phyloP scores from a whole-genome alignment of 2,888 invertebrate genomes.

The Drosophila silvestris region DNA sequence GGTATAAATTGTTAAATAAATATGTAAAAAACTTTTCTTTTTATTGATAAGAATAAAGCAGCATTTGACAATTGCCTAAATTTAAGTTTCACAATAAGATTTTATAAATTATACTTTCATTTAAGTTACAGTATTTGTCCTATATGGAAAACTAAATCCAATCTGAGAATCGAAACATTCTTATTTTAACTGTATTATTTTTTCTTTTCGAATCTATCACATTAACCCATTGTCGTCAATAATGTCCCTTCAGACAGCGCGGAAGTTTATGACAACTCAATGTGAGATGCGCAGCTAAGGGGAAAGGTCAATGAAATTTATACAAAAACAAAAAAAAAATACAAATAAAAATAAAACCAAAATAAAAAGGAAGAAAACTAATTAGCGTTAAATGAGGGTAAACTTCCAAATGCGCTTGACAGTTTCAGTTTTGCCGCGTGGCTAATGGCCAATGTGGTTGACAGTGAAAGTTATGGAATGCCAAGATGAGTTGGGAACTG shows the following conservation, averaged over 20 bases:
- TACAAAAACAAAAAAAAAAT: not conserved
- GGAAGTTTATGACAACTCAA: constrained; percentile 14
- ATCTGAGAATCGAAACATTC: not conserved
- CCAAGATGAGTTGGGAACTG: constrained; percentile 14
- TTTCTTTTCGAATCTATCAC: not conserved
- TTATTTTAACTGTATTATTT: not conserved
- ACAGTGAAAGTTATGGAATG: constrained; percentile 46
- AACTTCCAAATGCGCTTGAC: constrained; percentile 42
- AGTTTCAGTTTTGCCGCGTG: constrained; percentile 35
- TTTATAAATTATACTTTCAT: not conserved
- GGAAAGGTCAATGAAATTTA: constrained; percentile 54
- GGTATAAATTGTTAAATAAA: constrained; percentile 1
- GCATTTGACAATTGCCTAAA: not conserved
- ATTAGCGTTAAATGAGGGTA: constrained; percentile 70
- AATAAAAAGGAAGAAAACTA: constrained; percentile 48
- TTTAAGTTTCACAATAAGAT: not conserved
- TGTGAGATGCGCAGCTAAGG: not conserved
- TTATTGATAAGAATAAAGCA: not conserved
- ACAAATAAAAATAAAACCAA: not conserved
- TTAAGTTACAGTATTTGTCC: not conserved
- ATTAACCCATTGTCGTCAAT: constrained; percentile 9
- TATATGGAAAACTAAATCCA: not conserved
- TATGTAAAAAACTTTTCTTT: not conserved
- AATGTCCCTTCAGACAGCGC: not conserved
- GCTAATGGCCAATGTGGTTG: constrained; percentile 40